These are phyloP conservation scores for Eremophila alpestris DNA, from an alignment of 2,797 vertebrate species.

Conservation along the genomic window DNA sequence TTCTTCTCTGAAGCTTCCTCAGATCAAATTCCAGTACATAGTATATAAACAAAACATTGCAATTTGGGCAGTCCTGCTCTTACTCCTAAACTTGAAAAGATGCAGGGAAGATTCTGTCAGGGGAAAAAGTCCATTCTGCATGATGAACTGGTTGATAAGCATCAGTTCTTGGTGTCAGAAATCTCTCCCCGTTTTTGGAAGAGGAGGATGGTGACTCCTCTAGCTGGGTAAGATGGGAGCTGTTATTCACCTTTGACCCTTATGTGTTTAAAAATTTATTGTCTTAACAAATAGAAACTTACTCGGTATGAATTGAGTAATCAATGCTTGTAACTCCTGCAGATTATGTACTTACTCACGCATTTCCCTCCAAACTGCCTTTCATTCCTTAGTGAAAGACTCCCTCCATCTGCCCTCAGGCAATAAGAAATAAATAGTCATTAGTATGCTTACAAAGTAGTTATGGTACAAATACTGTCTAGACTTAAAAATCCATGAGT, in stretches of 20 bases:
- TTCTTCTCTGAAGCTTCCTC: background rate
- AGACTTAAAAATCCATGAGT: slow-evolving; percentile 14
- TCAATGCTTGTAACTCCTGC: slow-evolving; percentile 10
- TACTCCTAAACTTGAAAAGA: background rate
- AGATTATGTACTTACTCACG: background rate
- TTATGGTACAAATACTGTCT: slow-evolving; percentile 32
- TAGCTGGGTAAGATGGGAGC: background rate
- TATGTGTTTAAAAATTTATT: background rate
- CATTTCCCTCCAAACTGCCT: background rate
- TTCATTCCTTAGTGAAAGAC: background rate
- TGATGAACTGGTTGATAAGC: background rate
- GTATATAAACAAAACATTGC: background rate
- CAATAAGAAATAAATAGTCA: slow-evolving; percentile 17
- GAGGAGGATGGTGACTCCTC: background rate
- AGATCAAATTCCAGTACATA: background rate
- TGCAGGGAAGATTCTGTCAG: background rate
- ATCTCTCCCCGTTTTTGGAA: background rate
- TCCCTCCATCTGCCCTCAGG: slow-evolving; percentile 25
- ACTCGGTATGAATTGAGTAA: background rate
- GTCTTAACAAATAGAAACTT: background rate
- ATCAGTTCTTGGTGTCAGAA: background rate
- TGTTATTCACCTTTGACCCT: background rate
- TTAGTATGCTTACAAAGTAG: slow-evolving; percentile 5
- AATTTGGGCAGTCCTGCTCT: background rate
- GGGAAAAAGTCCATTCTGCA: fast-evolving